A percentile compares a stretch with the other conserved stretches of the same genome.
Evolutionary conservation across 37 sponge, comb jelly and placozoan species (phyloP).

Genomic region (Axinella damicornis): DNA sequence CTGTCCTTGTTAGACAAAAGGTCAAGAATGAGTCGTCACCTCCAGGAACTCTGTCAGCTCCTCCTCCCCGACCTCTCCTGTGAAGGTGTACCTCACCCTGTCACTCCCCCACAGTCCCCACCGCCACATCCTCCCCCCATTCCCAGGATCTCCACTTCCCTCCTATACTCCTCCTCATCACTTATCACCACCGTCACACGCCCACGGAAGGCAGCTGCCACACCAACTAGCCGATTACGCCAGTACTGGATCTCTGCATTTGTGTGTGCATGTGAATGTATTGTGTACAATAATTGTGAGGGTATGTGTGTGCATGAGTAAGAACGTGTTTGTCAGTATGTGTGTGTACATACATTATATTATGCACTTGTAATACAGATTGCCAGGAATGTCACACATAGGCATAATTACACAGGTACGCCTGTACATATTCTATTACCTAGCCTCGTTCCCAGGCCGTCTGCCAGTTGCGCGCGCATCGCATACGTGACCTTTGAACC

Average conservation of each 20-base stretch:
- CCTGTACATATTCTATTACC: too few relatives aligned
- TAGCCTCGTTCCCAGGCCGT: too few relatives aligned
- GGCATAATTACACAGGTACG: too few relatives aligned
- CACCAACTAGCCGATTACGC: slow-evolving; percentile 33
- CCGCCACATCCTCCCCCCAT: slow-evolving; percentile 49
- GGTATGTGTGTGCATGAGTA: background rate
- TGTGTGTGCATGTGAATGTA: background rate
- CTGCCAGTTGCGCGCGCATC: too few relatives aligned
- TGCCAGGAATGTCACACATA: too few relatives aligned
- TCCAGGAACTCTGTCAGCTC: slow-evolving; percentile 5
- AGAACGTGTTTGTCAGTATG: too few relatives aligned
- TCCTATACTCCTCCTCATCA: slow-evolving; percentile 36
- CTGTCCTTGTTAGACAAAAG: too few relatives aligned
- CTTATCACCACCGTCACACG: slow-evolving; percentile 22
- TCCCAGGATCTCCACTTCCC: slow-evolving; percentile 47
- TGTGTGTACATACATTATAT: too few relatives aligned
- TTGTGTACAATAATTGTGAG: too few relatives aligned
- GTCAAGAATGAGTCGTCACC: background rate
- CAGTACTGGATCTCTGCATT: slow-evolving; percentile 47
- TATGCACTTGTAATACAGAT: too few relatives aligned
- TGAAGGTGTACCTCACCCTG: slow-evolving; percentile 32
- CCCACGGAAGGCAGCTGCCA: slow-evolving; percentile 40
- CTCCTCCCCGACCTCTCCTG: slow-evolving; percentile 19
- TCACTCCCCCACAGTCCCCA: slow-evolving; percentile 46
- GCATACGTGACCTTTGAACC: too few relatives aligned